phyloP scores from a whole-genome alignment of 2,113 vertebrate genomes.

The Spea bombifrons region DNA sequence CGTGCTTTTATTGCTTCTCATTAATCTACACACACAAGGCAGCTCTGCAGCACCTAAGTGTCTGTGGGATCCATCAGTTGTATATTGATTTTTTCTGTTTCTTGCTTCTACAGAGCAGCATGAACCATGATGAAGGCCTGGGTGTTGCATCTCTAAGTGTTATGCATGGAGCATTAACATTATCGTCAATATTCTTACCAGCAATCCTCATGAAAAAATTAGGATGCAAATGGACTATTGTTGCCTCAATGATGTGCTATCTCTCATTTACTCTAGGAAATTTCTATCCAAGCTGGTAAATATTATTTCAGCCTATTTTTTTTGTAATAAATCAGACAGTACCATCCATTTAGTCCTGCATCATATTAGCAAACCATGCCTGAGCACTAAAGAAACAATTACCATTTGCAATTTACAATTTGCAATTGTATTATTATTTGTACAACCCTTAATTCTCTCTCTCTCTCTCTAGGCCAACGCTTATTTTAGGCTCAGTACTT shows the following conservation, averaged over 20 bases:
- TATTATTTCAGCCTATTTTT: background rate
- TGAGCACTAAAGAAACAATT: too few relatives aligned
- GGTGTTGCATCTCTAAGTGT: constrained; percentile 44
- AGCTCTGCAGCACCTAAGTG: background rate
- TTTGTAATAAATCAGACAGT: too few relatives aligned
- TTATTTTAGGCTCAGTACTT: constrained; percentile 41
- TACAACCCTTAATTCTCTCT: too few relatives aligned
- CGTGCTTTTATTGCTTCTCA: too few relatives aligned
- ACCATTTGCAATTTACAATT: too few relatives aligned
- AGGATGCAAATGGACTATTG: constrained; percentile 45
- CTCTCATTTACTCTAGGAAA: constrained; percentile 36
- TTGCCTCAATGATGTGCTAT: constrained; percentile 37
- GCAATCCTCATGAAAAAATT: constrained; percentile 37
- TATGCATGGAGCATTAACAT: constrained; percentile 37
- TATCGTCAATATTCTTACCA: constrained; percentile 33
- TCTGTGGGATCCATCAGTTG: background rate
- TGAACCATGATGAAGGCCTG: constrained; percentile 32
- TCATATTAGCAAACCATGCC: too few relatives aligned
- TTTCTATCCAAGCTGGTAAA: constrained; percentile 43
- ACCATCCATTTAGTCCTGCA: too few relatives aligned
- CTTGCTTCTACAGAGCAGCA: constrained; percentile 28
- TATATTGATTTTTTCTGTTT: background rate
- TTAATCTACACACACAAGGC: background rate
- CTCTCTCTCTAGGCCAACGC: constrained; percentile 34
- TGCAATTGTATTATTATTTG: too few relatives aligned